phyloP scores from a whole-genome alignment of 2,888 invertebrate genomes.

The Drosophila demipolita region DNA sequence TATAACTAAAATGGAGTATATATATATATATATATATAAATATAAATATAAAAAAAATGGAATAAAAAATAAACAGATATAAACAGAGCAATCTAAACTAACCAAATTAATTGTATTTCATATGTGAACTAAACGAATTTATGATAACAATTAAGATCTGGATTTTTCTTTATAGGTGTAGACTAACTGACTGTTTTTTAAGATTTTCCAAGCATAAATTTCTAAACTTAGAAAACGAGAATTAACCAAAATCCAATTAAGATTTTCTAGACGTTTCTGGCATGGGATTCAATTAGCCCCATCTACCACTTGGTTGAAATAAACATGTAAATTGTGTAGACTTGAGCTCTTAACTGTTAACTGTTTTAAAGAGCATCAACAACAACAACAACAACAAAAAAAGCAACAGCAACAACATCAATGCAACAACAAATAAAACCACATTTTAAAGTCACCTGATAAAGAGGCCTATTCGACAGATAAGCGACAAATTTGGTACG shows the following conservation, averaged over 20 bases:
- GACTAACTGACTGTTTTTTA: neutral
- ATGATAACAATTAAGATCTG: neutral
- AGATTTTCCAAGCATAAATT: neutral
- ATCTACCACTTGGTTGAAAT: neutral
- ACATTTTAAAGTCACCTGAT: conserved; percentile 33
- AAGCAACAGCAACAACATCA: conserved; percentile 6
- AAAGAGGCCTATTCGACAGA: conserved; percentile 32
- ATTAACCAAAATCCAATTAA: conserved; percentile 9
- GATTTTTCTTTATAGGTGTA: neutral
- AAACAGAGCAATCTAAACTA: neutral
- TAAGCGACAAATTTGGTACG: conserved; percentile 55
- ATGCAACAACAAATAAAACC: conserved; percentile 18
- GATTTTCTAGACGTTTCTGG: conserved; percentile 9
- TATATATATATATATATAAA: too few species aligned
- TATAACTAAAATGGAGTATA: neutral
- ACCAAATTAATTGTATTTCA: neutral
- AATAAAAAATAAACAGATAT: neutral
- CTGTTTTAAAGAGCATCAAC: conserved; percentile 25
- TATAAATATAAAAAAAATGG: neutral
- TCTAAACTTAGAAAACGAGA: neutral
- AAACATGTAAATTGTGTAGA: conserved; percentile 8
- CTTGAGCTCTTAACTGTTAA: conserved; percentile 24
- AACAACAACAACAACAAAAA: conserved; percentile 2
- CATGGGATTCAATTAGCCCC: conserved; percentile 15
- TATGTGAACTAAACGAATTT: neutral